Evolutionary conservation across 2,113 vertebrate genomes (phyloP), one percentile per base, ranked within the genome.

Genomic region (Nibea coibor): DNA sequence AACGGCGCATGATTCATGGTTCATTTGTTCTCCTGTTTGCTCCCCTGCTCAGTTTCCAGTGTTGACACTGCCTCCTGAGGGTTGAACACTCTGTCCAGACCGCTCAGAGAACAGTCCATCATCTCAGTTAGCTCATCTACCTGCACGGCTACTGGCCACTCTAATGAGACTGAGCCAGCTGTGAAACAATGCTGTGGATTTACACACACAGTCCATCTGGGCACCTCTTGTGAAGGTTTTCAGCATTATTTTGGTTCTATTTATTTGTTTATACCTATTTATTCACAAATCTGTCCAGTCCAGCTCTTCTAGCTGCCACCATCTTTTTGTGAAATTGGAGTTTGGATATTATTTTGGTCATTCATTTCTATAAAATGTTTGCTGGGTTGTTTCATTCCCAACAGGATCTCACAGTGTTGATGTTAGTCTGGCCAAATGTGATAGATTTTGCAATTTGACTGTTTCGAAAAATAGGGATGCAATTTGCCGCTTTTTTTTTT

Each of bases 71-170:
- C 70, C 66, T 83, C 75, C 78, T 12, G 72, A 77, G 89, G 80
- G 35, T 68, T 53, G 67, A 72, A 80, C 74, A 67, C 85, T 58
- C 48, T 87, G 86, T 88, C 75, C 75, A 42, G 63, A 24, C 56
- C 22, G 28, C 72, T 80, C 71, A 74, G 58, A 61, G 73, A 86
- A 65, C 75, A 75, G 86, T 80, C 72, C 68, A 75, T 83, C 75
- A 82, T 80, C 78, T 78, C 72, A n/a, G 66, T 57, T 39, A 68
- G 79, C 85, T 87, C 86, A 66, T 88, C 79, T 83, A 88, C 81
- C 87, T 88, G 81, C 72, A 59, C 31, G 26, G 71, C 75, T 73
- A 68, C 76, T 68, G 79, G 71, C 83, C 66, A 24, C 71, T 72
- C 50, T 73, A 81, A 83, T 87, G 58, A 72, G 62, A 72, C 53